Percentiles rank a stretch among this genome's conserved stretches.
Evolutionary conservation across 2,888 invertebrate species (phyloP).

Genomic region (Catocala fraxini): DNA sequence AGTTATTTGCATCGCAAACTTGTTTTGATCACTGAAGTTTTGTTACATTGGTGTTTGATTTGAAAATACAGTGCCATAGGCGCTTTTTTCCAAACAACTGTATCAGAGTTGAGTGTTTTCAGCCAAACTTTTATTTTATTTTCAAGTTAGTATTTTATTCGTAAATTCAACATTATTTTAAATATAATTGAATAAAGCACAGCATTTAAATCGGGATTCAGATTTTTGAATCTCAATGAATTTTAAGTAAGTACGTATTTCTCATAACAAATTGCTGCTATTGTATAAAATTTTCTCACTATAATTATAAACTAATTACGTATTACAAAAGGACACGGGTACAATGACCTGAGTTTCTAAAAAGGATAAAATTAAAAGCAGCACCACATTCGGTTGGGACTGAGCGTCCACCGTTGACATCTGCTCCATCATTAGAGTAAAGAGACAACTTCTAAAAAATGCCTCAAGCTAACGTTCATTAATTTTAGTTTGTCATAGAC

Average conservation of each 20-base stretch:
- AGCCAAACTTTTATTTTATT: conserved; percentile 4
- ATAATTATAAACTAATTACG: conserved; percentile 15
- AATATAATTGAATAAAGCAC: no score
- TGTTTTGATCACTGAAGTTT: conserved; percentile 64
- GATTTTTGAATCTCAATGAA: neutral
- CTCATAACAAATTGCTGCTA: neutral
- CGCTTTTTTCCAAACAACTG: conserved; percentile 27
- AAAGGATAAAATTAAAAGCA: conserved; percentile 56
- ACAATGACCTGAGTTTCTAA: conserved; percentile 52
- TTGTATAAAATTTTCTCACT: conserved; percentile 6
- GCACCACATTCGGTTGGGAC: conserved; percentile 55
- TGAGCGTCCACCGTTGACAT: conserved; percentile 68
- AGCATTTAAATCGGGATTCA: neutral
- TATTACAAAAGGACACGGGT: conserved; percentile 32
- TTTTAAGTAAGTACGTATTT: no score
- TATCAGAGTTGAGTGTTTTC: conserved; percentile 15
- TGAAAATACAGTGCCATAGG: conserved; percentile 37
- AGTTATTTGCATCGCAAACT: conserved; percentile 61
- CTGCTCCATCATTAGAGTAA: conserved; percentile 78
- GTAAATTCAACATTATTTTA: no score
- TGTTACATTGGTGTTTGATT: conserved; percentile 52
- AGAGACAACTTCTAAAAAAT: conserved; percentile 68
- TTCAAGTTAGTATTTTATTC: neutral
- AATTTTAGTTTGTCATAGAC: conserved; percentile 85
- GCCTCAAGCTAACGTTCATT: conserved; percentile 70